Evolutionary conservation across 2,797 vertebrate species (phyloP).

Genomic region (Catharus ustulatus): DNA sequence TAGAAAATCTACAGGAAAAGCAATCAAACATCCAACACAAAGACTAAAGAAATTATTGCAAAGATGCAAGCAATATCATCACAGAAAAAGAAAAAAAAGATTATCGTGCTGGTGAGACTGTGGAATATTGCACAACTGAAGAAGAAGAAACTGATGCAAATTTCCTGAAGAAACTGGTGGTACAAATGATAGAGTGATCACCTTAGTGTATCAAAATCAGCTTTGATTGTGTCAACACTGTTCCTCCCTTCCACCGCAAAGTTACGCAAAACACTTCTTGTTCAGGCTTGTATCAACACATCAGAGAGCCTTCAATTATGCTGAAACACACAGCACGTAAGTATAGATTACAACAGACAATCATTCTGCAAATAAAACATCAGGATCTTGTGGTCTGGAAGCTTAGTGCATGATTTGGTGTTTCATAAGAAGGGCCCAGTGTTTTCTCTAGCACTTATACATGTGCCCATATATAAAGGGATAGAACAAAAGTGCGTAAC

Average conservation of each 20-base stretch:
- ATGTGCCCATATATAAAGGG: neutral
- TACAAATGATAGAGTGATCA: neutral
- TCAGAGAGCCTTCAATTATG: neutral
- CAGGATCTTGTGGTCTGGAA: neutral
- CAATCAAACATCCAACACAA: neutral
- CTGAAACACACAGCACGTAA: neutral
- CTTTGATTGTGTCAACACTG: neutral
- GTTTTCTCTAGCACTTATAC: neutral
- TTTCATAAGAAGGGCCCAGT: neutral
- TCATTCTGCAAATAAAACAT: neutral
- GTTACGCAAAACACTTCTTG: neutral
- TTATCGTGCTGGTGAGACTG: neutral
- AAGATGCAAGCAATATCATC: neutral
- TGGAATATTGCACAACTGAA: neutral
- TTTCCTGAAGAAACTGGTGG: neutral
- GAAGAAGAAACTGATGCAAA: neutral
- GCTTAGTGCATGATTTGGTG: neutral
- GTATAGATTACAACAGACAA: neutral
- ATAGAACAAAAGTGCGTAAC: neutral
- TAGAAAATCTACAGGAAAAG: neutral
- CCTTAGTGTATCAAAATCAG: neutral
- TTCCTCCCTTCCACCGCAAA: neutral
- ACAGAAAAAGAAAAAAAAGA: neutral
- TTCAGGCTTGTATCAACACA: neutral
- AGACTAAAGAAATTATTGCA: neutral